phyloP scores from a whole-genome alignment of 2,888 invertebrate species.

The Papilio gigon region DNA sequence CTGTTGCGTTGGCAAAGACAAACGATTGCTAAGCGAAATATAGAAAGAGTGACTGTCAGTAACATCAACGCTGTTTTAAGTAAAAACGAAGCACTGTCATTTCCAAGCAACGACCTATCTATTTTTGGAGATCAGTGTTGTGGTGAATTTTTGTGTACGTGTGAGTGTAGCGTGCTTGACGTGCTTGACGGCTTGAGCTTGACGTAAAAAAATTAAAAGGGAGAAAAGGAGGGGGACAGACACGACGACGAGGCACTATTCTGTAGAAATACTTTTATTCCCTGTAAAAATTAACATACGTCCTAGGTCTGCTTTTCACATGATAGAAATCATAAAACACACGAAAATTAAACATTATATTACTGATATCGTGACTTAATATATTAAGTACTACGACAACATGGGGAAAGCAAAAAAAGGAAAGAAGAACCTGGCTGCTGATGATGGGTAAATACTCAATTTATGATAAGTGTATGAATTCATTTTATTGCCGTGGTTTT shows the following conservation, averaged over 20 bases:
- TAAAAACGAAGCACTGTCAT: too few relatives aligned
- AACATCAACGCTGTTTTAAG: too few relatives aligned
- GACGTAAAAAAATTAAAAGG: slow-evolving; percentile 44
- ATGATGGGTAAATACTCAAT: slow-evolving; percentile 85
- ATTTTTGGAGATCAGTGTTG: too few relatives aligned
- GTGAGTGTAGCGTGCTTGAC: too few relatives aligned
- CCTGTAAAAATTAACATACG: slow-evolving; percentile 60
- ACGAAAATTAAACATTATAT: slow-evolving; percentile 65
- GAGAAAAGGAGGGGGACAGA: slow-evolving; percentile 50
- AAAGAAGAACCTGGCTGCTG: slow-evolving; percentile 88
- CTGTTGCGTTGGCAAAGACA: too few relatives aligned
- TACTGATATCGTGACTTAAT: slow-evolving; percentile 75
- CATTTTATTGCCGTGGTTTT: slow-evolving; percentile 44
- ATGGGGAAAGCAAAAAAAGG: slow-evolving; percentile 93
- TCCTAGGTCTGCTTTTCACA: slow-evolving; percentile 75
- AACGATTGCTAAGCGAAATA: too few relatives aligned
- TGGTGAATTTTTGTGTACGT: too few relatives aligned
- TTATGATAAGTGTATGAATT: slow-evolving; percentile 62
- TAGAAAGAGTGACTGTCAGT: too few relatives aligned
- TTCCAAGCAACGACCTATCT: too few relatives aligned
- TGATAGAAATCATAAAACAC: slow-evolving; percentile 76
- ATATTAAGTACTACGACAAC: slow-evolving; percentile 53
- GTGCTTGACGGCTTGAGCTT: too few relatives aligned
- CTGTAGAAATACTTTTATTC: slow-evolving; percentile 53
- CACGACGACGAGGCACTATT: slow-evolving; percentile 66